These are phyloP conservation scores for Zaprionus inermis DNA, from an alignment of 1,140 invertebrate genomes.

Conservation along the genomic window DNA sequence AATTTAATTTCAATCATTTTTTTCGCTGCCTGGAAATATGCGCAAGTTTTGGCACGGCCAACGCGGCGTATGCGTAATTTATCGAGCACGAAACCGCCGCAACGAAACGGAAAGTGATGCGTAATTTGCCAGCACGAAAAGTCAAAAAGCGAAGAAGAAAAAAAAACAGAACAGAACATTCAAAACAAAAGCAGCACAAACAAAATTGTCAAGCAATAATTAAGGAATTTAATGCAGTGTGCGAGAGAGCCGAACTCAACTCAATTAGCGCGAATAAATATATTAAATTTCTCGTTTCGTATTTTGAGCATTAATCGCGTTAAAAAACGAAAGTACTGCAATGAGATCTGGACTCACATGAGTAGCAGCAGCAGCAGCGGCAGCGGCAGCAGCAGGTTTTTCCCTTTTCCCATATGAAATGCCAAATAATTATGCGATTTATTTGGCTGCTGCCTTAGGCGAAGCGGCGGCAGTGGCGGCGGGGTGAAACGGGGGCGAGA, in stretches of 20 bases:
- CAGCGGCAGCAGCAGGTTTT: slow-evolving; percentile 11
- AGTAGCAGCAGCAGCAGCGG: slow-evolving; percentile 29
- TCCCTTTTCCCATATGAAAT: not conserved
- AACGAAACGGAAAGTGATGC: slow-evolving; percentile 81
- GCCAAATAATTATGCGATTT: slow-evolving; percentile 5
- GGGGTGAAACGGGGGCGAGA: slow-evolving; percentile 9
- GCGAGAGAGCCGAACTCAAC: slow-evolving; percentile 3
- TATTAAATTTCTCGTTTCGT: slow-evolving; percentile 10
- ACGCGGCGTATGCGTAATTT: slow-evolving; percentile 78
- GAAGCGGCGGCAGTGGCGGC: not conserved
- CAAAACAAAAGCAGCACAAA: no score
- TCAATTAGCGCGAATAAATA: slow-evolving; percentile 47
- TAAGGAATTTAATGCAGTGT: slow-evolving; percentile 33
- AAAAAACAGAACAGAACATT: slow-evolving; percentile 1
- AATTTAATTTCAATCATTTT: not conserved
- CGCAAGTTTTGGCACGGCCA: slow-evolving; percentile 24
- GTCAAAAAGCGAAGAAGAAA: slow-evolving; percentile 30
- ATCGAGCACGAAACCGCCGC: slow-evolving; percentile 50
- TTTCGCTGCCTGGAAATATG: slow-evolving; percentile 12
- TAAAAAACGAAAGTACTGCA: slow-evolving; percentile 61
- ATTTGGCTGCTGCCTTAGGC: not conserved
- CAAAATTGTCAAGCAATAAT: slow-evolving; percentile 39
- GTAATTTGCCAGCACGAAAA: slow-evolving; percentile 65
- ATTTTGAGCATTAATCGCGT: not conserved
- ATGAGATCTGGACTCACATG: no score